Evolutionary conservation across 1,140 invertebrate genomes (phyloP).

Genomic region (Tribolium madens): DNA sequence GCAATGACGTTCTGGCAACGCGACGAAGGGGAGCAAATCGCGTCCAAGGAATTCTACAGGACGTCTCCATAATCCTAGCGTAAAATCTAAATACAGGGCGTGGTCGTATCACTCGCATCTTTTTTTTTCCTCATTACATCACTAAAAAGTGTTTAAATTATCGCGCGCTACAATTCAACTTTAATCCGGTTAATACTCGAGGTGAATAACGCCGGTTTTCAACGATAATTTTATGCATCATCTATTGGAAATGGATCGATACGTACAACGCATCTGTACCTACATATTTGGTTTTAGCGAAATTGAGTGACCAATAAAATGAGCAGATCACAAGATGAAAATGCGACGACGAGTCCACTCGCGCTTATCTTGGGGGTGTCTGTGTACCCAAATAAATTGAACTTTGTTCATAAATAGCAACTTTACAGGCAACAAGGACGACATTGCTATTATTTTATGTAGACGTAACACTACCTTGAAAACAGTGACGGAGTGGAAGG

Average conservation of each 20-base stretch:
- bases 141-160: conserved; percentile 22
- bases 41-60: conserved; percentile 15
- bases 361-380: conserved; percentile 25
- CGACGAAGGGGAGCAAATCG: neutral
- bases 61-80: neutral
- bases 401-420: conserved; percentile 35
- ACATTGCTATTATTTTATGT: neutral
- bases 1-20: neutral
- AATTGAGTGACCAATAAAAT: conserved; percentile 36
- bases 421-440: neutral
- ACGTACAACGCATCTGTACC: neutral
- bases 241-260: conserved; percentile 12
- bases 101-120: conserved; percentile 1
- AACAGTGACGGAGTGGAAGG: neutral
- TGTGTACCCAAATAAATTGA: conserved; percentile 11
- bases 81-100: conserved; percentile 40
- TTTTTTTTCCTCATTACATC: conserved; percentile 9
- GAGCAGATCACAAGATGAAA: conserved; percentile 36
- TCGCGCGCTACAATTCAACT: conserved; percentile 6
- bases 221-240: conserved; percentile 1
- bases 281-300: conserved; percentile 14
- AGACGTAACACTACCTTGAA: neutral
- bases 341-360: conserved; percentile 34
- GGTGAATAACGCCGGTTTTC: neutral
- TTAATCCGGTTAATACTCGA: neutral